Evolutionary conservation across 2,113 vertebrate genomes (phyloP), one percentile per base, ranked within the genome.

Genomic region (Atlantisia rogersi): DNA sequence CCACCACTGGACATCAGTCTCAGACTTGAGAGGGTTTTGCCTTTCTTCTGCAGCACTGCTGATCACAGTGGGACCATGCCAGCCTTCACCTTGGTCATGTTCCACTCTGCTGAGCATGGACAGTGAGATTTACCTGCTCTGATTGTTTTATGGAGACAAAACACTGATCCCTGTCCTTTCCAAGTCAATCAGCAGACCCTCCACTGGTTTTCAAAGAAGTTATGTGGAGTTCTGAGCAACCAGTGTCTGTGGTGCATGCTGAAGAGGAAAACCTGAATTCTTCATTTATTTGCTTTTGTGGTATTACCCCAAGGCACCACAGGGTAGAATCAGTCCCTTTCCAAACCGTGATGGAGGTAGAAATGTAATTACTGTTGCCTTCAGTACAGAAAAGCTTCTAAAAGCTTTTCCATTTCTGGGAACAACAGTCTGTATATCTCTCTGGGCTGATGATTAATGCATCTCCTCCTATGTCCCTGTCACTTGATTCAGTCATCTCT

Each of bases 351-450:
- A 22, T 89, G 40, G 69, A 91, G 28, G 56, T 65, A 85, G 37
- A 73, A 79, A 83, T 42, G 58, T 88, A 92, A 89, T 93, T 91
- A 74, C 44, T 46, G 25, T 60, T 89, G 62, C 77, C 53, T 84
- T 86, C 75, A 46, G 48, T 64, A 64, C 67, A 82, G 65, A 76
- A 92, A 86, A 50, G 8, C 48, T 84, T 64, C 69, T 84, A 64
- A 70, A 96, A 92, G 25, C 85, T 94, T 83, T 89, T 91, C 53
- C 55, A 82, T 73, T 91, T 92, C 68, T 89, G 88, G 55, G 53
- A 92, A 95, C 50, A 73, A 44, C n/a, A 16, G 11, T 71, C n/a
- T 76, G 40, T 64, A 50, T 69, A 46, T 88, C 69, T 86, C 88
- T 79, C 83, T 53, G n/a, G 55, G 64, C 77, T 91, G 86, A 67